These are phyloP conservation scores for Clunio marinus DNA, from an alignment of 2,888 invertebrate genomes.

Conservation along the genomic window DNA sequence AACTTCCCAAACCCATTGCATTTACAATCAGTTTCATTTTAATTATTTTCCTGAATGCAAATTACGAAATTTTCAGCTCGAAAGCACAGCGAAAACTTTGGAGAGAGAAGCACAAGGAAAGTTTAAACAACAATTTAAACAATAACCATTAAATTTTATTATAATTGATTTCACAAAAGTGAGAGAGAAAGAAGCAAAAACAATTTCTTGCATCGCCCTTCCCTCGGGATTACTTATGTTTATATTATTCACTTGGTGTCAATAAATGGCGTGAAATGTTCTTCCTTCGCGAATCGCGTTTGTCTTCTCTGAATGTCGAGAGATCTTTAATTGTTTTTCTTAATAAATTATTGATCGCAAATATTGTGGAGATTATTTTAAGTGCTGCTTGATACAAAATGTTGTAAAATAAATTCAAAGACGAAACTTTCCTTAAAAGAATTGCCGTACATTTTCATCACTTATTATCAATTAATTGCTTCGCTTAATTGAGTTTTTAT, in stretches of 20 bases:
- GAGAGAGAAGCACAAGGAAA: neutral
- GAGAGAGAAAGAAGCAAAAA: too few relatives aligned
- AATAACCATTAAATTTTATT: conserved; percentile 38
- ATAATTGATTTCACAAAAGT: conserved; percentile 32
- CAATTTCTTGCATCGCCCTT: too few relatives aligned
- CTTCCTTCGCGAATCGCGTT: neutral
- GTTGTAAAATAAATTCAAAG: neutral
- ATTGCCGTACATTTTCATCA: conserved; percentile 24
- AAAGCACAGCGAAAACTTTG: neutral
- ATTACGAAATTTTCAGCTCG: neutral
- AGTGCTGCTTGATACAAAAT: neutral
- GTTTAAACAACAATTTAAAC: too few relatives aligned
- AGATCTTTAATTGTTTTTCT: conserved; percentile 29
- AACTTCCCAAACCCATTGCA: neutral
- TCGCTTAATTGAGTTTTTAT: conserved; percentile 11
- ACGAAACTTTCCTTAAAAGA: neutral
- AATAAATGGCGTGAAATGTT: conserved; percentile 13
- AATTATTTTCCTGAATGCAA: neutral
- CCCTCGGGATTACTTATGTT: conserved; percentile 20
- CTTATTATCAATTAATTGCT: conserved; percentile 19
- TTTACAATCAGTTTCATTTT: too few relatives aligned
- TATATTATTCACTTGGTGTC: neutral
- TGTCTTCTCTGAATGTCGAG: neutral
- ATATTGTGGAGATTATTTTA: neutral
- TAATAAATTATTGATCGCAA: conserved; percentile 13